Evolutionary conservation across 2,113 vertebrate genomes (phyloP).

Genomic region (Corvus hawaiiensis): DNA sequence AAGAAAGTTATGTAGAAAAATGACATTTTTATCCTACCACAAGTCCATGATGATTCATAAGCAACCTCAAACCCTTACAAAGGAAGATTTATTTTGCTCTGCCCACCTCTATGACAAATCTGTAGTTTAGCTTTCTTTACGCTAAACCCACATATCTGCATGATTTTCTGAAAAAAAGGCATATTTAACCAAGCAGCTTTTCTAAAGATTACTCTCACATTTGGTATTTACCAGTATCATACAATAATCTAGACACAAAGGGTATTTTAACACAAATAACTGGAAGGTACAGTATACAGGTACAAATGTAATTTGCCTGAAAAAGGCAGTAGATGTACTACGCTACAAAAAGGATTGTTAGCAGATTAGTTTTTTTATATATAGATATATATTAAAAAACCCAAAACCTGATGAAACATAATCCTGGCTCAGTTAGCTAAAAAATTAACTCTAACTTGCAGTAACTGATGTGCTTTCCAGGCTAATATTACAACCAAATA

Average conservation of each 20-base stretch:
- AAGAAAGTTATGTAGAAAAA: background rate
- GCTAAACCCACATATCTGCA: background rate
- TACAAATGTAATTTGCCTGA: background rate
- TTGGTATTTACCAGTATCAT: background rate
- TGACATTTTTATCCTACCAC: conserved; percentile 21
- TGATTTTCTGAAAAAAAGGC: background rate
- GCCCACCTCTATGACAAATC: conserved; percentile 26
- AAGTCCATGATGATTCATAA: conserved; percentile 33
- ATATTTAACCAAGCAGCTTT: background rate
- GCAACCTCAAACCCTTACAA: conserved; percentile 27
- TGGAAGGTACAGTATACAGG: background rate
- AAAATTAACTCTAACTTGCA: background rate
- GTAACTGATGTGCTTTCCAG: background rate
- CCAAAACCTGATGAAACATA: background rate
- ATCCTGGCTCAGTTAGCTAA: background rate
- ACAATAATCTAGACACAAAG: background rate
- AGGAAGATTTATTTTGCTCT: conserved; percentile 38
- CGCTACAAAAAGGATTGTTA: background rate
- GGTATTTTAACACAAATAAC: background rate
- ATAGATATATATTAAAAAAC: background rate
- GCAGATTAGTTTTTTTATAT: background rate
- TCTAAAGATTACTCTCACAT: background rate
- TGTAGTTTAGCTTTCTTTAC: conserved; percentile 26
- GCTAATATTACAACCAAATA: background rate
- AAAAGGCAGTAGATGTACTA: background rate